A percentile compares a stretch with the other conserved stretches of the same genome.
Conservation (phyloP, 1,140 invertebrate species). For the Melipona quadrifasciata region DNA sequence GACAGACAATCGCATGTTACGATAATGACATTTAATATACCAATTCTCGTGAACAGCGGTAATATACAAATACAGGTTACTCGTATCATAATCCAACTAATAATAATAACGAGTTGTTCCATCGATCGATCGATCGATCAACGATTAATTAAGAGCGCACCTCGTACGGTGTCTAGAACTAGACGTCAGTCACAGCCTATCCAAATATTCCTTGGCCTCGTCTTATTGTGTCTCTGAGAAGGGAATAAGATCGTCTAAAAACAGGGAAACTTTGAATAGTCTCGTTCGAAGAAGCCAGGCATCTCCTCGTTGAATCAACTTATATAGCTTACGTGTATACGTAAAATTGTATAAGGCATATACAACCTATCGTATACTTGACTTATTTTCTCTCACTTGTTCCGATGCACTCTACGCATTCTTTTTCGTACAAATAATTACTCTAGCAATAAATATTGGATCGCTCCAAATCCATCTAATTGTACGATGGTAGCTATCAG, state of each 20-base stretch:
- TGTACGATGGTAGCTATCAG: constrained; percentile 25
- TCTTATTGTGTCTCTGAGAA: constrained; percentile 16
- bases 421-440: constrained; percentile 76
- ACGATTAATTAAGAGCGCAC: constrained; percentile 64
- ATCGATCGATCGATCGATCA: constrained; percentile 55
- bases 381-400: constrained; percentile 28
- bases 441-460: constrained; percentile 78
- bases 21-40: constrained; percentile 72
- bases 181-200: constrained; percentile 77
- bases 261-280: constrained; percentile 49
- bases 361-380: constrained; percentile 66
- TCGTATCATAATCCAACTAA: constrained; percentile 46
- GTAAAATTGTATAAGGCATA: constrained; percentile 40
- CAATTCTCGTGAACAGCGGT: constrained; percentile 66
- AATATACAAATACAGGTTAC: constrained; percentile 69
- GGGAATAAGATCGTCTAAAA: constrained; percentile 39
- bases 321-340: constrained; percentile 29
- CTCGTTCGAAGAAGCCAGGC: constrained; percentile 48
- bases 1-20: constrained; percentile 38
- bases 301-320: constrained; percentile 55
- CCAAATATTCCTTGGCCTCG: constrained; percentile 58
- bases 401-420: constrained; percentile 55
- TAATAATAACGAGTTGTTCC: constrained; percentile 52
- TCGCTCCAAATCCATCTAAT: constrained; percentile 65
- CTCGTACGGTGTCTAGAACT: constrained; percentile 62